A percentile compares a stretch with the other conserved stretches of the same genome.
phyloP scores from a whole-genome alignment of 2,113 vertebrate species.

The Eubucco bourcierii region DNA sequence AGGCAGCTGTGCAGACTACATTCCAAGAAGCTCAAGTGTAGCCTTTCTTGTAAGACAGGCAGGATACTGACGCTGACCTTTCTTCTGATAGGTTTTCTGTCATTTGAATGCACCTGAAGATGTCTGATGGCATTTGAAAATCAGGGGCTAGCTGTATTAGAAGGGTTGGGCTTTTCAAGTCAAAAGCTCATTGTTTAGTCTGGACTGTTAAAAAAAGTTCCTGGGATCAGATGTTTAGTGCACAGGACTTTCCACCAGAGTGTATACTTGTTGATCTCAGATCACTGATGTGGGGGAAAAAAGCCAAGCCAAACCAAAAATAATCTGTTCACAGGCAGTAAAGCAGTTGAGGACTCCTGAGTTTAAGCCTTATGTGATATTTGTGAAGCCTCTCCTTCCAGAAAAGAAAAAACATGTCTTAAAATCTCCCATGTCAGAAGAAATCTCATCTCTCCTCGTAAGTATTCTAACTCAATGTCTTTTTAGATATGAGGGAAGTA shows the following conservation, averaged over 20 bases:
- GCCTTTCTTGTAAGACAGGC: not conserved
- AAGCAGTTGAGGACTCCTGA: slow-evolving; percentile 84
- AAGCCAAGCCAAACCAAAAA: not conserved
- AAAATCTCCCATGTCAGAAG: slow-evolving; percentile 80
- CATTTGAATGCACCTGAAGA: too few relatives aligned
- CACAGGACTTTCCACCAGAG: not conserved
- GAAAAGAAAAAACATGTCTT: slow-evolving; percentile 75
- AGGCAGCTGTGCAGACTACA: not conserved
- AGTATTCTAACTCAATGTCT: slow-evolving; percentile 30
- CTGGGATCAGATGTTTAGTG: not conserved
- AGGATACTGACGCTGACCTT: not conserved
- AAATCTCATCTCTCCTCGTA: slow-evolving; percentile 65
- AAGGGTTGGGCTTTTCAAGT: too few relatives aligned
- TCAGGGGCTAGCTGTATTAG: too few relatives aligned
- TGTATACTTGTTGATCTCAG: not conserved
- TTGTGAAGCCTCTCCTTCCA: slow-evolving; percentile 82
- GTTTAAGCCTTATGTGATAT: slow-evolving; percentile 90
- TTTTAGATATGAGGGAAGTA: not conserved
- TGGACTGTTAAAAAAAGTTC: not conserved
- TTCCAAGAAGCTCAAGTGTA: not conserved
- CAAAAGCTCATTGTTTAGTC: too few relatives aligned
- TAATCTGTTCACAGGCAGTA: slow-evolving; percentile 77
- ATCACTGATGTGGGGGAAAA: not conserved
- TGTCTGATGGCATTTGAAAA: too few relatives aligned
- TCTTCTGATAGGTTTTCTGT: not conserved